These are phyloP conservation scores for Drosophila recens DNA, from an alignment of 2,888 invertebrate genomes.

Conservation along the genomic window DNA sequence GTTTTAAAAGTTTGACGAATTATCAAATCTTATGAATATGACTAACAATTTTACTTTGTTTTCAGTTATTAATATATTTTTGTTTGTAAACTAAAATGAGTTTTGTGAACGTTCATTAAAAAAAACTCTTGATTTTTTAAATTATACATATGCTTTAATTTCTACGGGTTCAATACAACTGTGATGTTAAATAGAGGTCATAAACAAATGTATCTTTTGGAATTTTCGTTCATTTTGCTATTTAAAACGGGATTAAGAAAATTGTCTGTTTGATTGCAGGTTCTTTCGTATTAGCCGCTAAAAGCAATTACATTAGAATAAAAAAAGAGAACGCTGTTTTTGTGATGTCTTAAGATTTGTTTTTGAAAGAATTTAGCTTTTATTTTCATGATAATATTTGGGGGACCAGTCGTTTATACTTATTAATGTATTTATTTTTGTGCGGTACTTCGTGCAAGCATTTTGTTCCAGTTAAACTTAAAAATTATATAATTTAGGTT, in stretches of 20 bases:
- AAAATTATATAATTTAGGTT: conserved; percentile 8
- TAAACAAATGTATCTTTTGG: conserved; percentile 3
- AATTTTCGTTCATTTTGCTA: not conserved
- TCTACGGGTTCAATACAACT: conserved; percentile 21
- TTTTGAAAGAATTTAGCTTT: conserved; percentile 21
- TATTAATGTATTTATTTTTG: conserved; percentile 29
- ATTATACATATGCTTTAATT: conserved; percentile 21
- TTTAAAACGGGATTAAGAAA: conserved; percentile 18
- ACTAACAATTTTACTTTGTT: conserved; percentile 37
- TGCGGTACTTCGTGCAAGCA: conserved; percentile 16
- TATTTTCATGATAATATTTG: conserved; percentile 30
- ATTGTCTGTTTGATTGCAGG: conserved; percentile 28
- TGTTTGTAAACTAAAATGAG: conserved; percentile 7
- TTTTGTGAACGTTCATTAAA: conserved; percentile 7
- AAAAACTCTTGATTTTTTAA: conserved; percentile 7
- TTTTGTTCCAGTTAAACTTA: conserved; percentile 22
- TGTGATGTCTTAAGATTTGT: conserved; percentile 15
- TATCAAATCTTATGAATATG: conserved; percentile 28
- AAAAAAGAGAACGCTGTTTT: not conserved
- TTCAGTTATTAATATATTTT: conserved; percentile 2
- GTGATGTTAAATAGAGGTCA: conserved; percentile 17
- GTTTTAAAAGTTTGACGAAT: conserved; percentile 24
- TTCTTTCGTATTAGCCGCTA: conserved; percentile 14
- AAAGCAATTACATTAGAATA: conserved; percentile 15
- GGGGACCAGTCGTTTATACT: conserved; percentile 26